phyloP scores from a whole-genome alignment of 2,797 vertebrate genomes.

The Gambelia wislizenii region DNA sequence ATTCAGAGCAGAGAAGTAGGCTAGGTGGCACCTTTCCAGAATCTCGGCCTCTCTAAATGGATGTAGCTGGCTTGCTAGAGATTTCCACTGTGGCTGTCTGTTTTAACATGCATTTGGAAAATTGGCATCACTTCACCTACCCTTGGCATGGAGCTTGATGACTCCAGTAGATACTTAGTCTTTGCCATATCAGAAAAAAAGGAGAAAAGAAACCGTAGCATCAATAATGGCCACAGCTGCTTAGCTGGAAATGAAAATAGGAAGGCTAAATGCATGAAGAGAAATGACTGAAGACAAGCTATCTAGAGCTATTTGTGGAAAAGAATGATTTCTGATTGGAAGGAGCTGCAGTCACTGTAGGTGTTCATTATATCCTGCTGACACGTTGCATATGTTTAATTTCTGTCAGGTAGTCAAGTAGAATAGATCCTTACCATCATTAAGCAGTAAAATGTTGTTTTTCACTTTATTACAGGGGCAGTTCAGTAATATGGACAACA shows the following conservation, averaged over 20 bases:
- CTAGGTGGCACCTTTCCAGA: conserved; percentile 55
- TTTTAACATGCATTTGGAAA: conserved; percentile 33
- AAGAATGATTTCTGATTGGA: conserved; percentile 53
- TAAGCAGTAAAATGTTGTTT: conserved; percentile 47
- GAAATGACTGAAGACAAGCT: conserved; percentile 14
- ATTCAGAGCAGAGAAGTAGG: conserved; percentile 54
- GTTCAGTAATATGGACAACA: conserved; percentile 6
- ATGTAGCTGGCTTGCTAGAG: conserved; percentile 46
- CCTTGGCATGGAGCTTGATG: conserved; percentile 37
- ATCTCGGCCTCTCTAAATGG: conserved; percentile 62
- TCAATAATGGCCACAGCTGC: conserved; percentile 12
- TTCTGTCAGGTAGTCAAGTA: conserved; percentile 52
- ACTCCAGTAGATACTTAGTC: conserved; percentile 19
- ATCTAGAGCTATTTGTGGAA: conserved; percentile 44
- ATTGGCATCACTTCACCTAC: conserved; percentile 20
- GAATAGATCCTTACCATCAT: conserved; percentile 39
- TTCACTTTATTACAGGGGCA: conserved; percentile 43
- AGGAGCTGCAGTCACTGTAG: conserved; percentile 23
- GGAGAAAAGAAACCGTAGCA: conserved; percentile 24
- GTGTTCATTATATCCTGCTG: conserved; percentile 53
- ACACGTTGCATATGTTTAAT: conserved; percentile 35
- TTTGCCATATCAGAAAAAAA: conserved; percentile 52
- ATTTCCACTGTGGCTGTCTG: conserved; percentile 29
- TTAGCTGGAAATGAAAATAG: conserved; percentile 37
- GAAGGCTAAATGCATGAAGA: conserved; percentile 35